phyloP scores from a whole-genome alignment of 1,140 invertebrate genomes.

The Caenorhabditis brenneri region DNA sequence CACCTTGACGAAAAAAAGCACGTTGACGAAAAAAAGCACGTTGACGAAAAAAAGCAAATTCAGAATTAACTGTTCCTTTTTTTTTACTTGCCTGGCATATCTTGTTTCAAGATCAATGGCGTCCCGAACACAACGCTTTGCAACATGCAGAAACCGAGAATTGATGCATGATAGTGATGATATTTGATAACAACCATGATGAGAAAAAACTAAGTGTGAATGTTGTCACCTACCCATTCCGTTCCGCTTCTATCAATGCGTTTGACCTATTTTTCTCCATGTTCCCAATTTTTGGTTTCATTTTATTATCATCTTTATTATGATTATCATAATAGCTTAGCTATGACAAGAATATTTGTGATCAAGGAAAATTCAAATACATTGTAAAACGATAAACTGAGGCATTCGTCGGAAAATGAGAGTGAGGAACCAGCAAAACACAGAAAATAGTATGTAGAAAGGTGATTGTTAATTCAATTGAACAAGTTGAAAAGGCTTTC shows the following conservation, averaged over 20 bases:
- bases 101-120: no score
- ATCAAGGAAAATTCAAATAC: background rate
- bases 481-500: background rate
- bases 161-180: background rate
- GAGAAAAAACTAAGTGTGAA: slow-evolving; percentile 2
- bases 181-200: background rate
- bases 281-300: background rate
- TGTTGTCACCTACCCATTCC: background rate
- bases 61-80: no score
- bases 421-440: no score
- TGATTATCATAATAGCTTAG: background rate
- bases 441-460: no score
- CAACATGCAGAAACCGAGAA: background rate
- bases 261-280: background rate
- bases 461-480: no score
- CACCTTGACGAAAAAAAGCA: no score
- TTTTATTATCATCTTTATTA: background rate
- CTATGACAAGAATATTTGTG: background rate
- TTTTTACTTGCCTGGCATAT: no score
- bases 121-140: no score
- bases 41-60: no score
- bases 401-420: background rate
- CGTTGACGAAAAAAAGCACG: no score
- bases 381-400: background rate
- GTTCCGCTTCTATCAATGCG: background rate